A percentile compares a stretch with the other conserved stretches of the same genome.
These are phyloP conservation scores for Vanessa cardui DNA, from an alignment of 2,888 invertebrate genomes.

Conservation along the genomic window DNA sequence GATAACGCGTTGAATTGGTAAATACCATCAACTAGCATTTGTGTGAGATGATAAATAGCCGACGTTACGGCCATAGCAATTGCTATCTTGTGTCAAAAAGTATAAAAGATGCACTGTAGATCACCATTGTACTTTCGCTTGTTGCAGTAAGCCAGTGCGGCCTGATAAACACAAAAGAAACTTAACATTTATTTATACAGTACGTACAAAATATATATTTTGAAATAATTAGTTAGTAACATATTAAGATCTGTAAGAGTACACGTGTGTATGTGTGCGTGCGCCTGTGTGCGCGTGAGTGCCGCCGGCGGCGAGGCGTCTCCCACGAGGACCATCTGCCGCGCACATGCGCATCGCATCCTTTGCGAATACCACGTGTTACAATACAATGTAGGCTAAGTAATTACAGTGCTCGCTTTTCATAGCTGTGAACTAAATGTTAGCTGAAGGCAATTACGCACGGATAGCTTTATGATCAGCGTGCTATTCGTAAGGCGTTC, in stretches of 20 bases:
- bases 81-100: no score
- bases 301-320: constrained; percentile 17
- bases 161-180: no score
- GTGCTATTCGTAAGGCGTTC: no score
- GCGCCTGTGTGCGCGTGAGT: constrained; percentile 15
- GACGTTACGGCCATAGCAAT: neutral
- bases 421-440: neutral
- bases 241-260: neutral
- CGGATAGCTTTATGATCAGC: no score
- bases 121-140: no score
- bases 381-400: neutral
- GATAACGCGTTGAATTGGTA: constrained; percentile 14
- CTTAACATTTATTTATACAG: no score
- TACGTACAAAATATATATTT: no score
- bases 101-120: no score
- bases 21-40: constrained; percentile 7
- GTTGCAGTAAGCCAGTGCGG: no score
- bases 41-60: neutral
- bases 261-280: constrained; percentile 6
- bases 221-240: no score
- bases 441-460: neutral
- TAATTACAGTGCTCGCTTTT: neutral
- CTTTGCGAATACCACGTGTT: constrained; percentile 18
- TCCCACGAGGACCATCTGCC: constrained; percentile 25
- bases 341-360: constrained; percentile 21